Base-by-base conservation (phyloP, 2,797 vertebrate species). In the Enteromius unitaeniatus region DNA sequence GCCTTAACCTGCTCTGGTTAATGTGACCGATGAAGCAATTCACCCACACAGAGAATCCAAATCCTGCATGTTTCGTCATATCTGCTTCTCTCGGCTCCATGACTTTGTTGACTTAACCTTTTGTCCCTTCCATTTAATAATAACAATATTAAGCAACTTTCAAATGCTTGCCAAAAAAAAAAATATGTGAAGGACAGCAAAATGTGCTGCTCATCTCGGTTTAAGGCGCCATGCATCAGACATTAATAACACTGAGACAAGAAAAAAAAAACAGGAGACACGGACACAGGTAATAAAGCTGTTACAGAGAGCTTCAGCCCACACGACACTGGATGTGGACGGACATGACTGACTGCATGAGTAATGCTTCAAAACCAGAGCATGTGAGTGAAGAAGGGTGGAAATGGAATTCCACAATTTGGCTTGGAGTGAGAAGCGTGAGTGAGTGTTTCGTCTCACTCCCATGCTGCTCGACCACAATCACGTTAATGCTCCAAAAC, bases 71-170 rank as follows among this genome's bases (percentile, higher is more conserved):
- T 76, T 76, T 53, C 51, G 58, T 62, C 51, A 55, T 15, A 53
- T 23, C n/a, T 26, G 31, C 51, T 67, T n/a, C 11, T 14, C 80
- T 85, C 65, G 67, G 80, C 42, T 47, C 37, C 31, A 74, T 9
- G 21, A 58, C 31, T 62, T 7, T 58, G 49, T 34, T 78, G 73
- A 58, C 76, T 85, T 75, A 70, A 68, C 76, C 73, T 68, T 70
- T 82, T 70, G 84, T 81, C 31, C 78, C 34, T 64, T 17, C 53
- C 26, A 77, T 78, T 79, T 69, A 85, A 82, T 31, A 82, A 81
- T 78, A 81, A 72, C 53, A 85, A 81, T 15, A 31, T 42, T 51
- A 40, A 70, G 65, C 79, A 81, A 76, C 62, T 64, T 69, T 68
- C 40, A 81, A 28, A 47, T n/a, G 51, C 72, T 4, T 76, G 51